phyloP scores from a whole-genome alignment of 2,113 vertebrate species.

The Miniopterus natalensis region DNA sequence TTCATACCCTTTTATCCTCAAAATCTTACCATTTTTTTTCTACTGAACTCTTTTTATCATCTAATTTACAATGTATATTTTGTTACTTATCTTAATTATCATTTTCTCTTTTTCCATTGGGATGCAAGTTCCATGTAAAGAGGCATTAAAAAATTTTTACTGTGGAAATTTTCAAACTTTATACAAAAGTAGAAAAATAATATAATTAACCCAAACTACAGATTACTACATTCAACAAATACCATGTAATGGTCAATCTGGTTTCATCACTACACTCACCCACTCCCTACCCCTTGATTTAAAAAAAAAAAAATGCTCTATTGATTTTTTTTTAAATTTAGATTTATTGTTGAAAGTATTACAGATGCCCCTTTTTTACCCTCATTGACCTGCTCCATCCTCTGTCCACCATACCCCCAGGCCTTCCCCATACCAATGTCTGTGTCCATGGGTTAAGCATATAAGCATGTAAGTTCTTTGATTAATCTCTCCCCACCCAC shows the following conservation, averaged over 20 bases:
- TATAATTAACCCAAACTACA: neutral
- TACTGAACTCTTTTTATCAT: neutral
- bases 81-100: neutral
- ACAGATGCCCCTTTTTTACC: too few species aligned
- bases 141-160: neutral
- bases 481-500: too few species aligned
- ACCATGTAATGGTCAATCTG: neutral
- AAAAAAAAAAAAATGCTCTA: neutral
- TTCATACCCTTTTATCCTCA: neutral
- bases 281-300: neutral
- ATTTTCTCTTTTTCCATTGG: neutral
- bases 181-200: constrained; percentile 26
- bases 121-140: neutral
- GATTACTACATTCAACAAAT: neutral
- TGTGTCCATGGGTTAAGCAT: too few species aligned
- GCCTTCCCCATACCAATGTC: too few species aligned
- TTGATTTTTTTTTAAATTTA: too few species aligned
- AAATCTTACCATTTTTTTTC: neutral
- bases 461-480: too few species aligned
- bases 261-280: neutral
- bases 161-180: neutral
- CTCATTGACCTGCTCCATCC: too few species aligned
- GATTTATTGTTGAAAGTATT: too few species aligned
- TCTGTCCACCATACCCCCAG: too few species aligned
- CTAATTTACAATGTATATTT: neutral